A percentile compares a stretch with the other conserved stretches of the same genome.
These are phyloP conservation scores for Tiphia femorata DNA, from an alignment of 2,888 invertebrate genomes.

Conservation along the genomic window DNA sequence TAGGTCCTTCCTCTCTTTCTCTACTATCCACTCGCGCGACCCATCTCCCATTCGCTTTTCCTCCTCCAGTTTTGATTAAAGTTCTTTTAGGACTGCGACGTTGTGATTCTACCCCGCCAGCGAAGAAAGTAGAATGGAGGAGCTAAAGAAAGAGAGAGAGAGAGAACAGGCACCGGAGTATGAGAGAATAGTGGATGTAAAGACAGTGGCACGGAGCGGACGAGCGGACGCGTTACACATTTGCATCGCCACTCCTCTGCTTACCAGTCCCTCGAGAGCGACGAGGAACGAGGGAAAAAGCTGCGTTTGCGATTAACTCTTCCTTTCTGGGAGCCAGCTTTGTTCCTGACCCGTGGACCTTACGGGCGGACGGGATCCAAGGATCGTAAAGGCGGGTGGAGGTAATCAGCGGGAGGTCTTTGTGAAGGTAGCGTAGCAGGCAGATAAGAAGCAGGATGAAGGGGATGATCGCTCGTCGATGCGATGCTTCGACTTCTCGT, in stretches of 20 bases:
- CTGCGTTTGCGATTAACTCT: constrained; percentile 30
- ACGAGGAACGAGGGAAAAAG: constrained; percentile 2
- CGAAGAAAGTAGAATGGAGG: too few relatives aligned
- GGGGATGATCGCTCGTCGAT: too few relatives aligned
- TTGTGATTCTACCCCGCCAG: constrained; percentile 30
- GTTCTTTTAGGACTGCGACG: constrained; percentile 32
- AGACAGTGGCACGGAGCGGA: not conserved
- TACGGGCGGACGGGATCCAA: constrained; percentile 29
- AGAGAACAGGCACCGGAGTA: not conserved
- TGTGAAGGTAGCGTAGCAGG: not conserved
- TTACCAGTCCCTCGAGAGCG: too few relatives aligned
- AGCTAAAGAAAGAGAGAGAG: not conserved
- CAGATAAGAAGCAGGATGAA: not conserved
- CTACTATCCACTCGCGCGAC: too few relatives aligned
- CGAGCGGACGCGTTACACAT: too few relatives aligned
- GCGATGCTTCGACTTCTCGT: too few relatives aligned
- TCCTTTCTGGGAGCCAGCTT: constrained; percentile 26
- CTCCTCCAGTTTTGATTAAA: constrained; percentile 52
- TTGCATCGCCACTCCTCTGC: too few relatives aligned
- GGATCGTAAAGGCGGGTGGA: constrained; percentile 9
- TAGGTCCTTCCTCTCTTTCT: constrained; percentile 44
- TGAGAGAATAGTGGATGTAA: not conserved
- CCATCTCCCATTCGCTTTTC: too few relatives aligned
- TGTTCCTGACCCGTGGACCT: constrained; percentile 24
- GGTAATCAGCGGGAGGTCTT: constrained; percentile 27